Percentiles rank a stretch among this genome's conserved stretches.
These are phyloP conservation scores for Okamejei kenojei DNA, from an alignment of 2,797 vertebrate genomes.

Conservation along the genomic window DNA sequence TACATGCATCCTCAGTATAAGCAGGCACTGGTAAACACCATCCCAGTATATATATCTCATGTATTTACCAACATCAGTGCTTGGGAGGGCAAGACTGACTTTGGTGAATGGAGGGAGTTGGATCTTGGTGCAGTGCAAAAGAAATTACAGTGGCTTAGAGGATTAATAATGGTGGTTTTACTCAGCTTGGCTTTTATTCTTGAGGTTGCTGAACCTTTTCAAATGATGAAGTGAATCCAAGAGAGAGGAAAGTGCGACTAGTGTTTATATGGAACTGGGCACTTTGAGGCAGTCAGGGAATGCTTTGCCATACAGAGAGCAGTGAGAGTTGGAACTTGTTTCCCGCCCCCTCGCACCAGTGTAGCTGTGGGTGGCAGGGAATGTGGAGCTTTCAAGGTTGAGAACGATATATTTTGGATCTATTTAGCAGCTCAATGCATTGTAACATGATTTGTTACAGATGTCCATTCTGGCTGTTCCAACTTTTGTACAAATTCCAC, in stretches of 20 bases:
- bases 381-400: not conserved
- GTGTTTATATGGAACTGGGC: not conserved
- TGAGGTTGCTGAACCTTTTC: not conserved
- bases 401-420: not conserved
- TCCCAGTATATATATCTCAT: no score
- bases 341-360: no score
- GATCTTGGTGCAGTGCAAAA: not conserved
- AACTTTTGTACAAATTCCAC: not conserved
- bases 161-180: not conserved
- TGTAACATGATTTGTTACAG: constrained; percentile 11
- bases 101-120: no score
- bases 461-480: not conserved
- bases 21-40: no score
- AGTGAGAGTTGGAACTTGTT: not conserved
- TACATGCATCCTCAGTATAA: no score
- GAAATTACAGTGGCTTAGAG: not conserved
- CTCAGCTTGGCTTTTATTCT: not conserved
- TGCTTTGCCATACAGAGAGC: not conserved
- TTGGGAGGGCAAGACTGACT: not conserved
- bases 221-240: not conserved
- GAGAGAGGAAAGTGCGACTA: no score
- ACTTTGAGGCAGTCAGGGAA: not conserved
- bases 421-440: not conserved
- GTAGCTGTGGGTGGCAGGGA: not conserved
- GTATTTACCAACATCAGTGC: no score